Percentiles rank a stretch among this genome's conserved stretches.
These are phyloP conservation scores for Turritopsis rubra DNA, from an alignment of 30 jellyfish, hydroid and myxozoan species.

Conservation along the genomic window DNA sequence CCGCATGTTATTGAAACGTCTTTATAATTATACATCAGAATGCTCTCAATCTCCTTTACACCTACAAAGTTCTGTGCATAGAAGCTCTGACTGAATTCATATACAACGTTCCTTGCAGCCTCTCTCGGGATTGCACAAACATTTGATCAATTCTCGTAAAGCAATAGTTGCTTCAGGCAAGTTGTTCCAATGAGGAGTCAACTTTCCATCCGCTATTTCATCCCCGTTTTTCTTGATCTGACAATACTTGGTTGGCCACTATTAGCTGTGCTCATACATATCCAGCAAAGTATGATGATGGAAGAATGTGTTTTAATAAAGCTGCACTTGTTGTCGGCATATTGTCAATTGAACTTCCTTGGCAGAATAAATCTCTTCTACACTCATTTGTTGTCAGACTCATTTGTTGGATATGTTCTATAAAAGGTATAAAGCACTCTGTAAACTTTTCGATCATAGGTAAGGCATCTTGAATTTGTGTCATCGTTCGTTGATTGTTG, in stretches of 20 bases:
- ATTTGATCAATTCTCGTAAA: slow-evolving; percentile 5
- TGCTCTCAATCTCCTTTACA: too few relatives aligned
- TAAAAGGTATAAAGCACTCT: too few relatives aligned
- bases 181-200: neutral
- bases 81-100: too few relatives aligned
- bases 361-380: slow-evolving; percentile 14
- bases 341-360: neutral
- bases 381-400: slow-evolving; percentile 14
- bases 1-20: too few relatives aligned
- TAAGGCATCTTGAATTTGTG: too few relatives aligned
- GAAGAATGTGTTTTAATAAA: neutral
- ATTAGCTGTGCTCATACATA: slow-evolving; percentile 5
- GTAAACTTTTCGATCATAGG: too few relatives aligned
- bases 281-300: neutral
- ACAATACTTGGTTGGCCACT: neutral
- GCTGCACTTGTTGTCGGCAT: too few relatives aligned
- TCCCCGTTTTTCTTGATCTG: slow-evolving; percentile 9
- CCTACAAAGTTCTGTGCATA: too few relatives aligned
- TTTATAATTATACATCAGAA: too few relatives aligned
- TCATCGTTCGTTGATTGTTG: too few relatives aligned
- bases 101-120: slow-evolving; percentile 8
- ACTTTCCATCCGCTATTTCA: neutral
- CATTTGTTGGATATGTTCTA: neutral
- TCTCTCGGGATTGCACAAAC: slow-evolving; percentile 8
- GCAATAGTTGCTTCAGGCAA: slow-evolving; percentile 14